A percentile compares a stretch with the other conserved stretches of the same genome.
These are phyloP conservation scores for Piprites chloris DNA, from an alignment of 2,113 vertebrate species.

Conservation along the genomic window DNA sequence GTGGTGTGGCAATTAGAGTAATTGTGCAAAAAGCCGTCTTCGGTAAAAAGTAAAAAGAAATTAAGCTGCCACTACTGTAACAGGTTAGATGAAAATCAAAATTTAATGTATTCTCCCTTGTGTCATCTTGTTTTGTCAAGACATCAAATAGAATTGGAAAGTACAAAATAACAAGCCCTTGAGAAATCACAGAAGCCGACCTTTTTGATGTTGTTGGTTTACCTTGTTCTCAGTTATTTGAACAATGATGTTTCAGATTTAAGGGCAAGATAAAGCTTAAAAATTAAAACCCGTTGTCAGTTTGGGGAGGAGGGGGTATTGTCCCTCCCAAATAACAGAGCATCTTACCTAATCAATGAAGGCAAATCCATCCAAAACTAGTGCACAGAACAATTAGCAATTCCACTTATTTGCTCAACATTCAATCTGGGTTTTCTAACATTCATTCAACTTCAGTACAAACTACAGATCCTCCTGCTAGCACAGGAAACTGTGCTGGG, in stretches of 20 bases:
- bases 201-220: constrained; percentile 92
- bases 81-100: constrained; percentile 86
- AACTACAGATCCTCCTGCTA: constrained; percentile 23
- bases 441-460: constrained; percentile 31
- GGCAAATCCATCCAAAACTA: constrained; percentile 20
- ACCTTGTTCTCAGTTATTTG: constrained; percentile 87
- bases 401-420: constrained; percentile 9
- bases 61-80: constrained; percentile 80
- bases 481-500: background rate
- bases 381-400: constrained; percentile 30
- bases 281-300: constrained; percentile 75
- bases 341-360: constrained; percentile 62
- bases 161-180: constrained; percentile 90
- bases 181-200: constrained; percentile 87
- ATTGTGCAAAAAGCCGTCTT: constrained; percentile 76
- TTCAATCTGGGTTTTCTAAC: constrained; percentile 9
- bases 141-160: constrained; percentile 97
- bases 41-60: constrained; percentile 71
- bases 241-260: constrained; percentile 84
- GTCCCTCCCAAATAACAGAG: constrained; percentile 32
- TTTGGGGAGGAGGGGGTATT: constrained; percentile 35
- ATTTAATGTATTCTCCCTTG: constrained; percentile 91
- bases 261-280: constrained; percentile 79
- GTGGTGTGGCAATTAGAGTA: constrained; percentile 80
- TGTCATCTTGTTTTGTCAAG: constrained; percentile 93